phyloP scores from a whole-genome alignment of 2,113 vertebrate species.

The Chamaetylas fuelleborni region DNA sequence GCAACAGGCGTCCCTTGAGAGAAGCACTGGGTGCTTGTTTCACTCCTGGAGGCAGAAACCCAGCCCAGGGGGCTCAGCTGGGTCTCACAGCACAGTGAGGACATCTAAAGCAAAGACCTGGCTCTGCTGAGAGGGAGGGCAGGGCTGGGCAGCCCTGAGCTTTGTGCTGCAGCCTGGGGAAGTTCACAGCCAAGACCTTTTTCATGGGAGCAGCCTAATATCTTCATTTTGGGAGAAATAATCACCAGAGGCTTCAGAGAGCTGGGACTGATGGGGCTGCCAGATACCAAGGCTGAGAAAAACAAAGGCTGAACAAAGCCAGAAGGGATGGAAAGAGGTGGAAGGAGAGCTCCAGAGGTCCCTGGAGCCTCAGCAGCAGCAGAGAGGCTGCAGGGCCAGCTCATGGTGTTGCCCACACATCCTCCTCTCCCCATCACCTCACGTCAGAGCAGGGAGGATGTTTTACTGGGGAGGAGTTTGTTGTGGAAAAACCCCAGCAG shows the following conservation, averaged over 20 bases:
- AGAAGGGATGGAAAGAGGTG: neutral
- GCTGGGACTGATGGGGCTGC: neutral
- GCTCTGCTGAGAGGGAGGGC: neutral
- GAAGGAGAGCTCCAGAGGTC: neutral
- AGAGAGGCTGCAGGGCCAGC: neutral
- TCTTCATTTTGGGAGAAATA: neutral
- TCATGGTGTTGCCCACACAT: neutral
- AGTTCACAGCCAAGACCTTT: neutral
- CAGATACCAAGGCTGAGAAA: neutral
- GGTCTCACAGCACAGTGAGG: neutral
- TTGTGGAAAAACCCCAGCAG: neutral
- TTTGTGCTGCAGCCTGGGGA: neutral
- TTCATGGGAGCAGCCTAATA: neutral
- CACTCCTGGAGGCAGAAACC: neutral
- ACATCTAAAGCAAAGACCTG: neutral
- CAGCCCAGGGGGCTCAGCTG: neutral
- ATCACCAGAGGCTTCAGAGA: neutral
- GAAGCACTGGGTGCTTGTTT: neutral
- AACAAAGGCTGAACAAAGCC: neutral
- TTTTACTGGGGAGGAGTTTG: neutral
- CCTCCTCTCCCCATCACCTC: neutral
- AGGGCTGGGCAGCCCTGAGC: neutral
- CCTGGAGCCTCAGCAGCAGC: neutral
- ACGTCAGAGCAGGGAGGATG: neutral
- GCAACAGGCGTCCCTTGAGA: neutral